These are phyloP conservation scores for Formica selysi DNA, from an alignment of 1,140 invertebrate genomes.

Conservation along the genomic window DNA sequence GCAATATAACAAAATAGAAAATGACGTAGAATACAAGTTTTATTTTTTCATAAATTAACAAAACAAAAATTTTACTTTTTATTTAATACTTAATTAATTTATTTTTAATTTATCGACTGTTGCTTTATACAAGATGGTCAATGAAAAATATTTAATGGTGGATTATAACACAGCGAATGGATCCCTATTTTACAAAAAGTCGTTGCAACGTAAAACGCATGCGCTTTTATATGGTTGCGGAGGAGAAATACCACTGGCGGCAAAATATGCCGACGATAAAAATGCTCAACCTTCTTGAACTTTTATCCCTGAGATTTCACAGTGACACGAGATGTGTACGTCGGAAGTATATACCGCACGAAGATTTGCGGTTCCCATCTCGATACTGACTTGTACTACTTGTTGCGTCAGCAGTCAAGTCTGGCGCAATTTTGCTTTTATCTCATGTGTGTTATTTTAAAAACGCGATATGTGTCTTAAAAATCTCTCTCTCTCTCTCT, in stretches of 20 bases:
- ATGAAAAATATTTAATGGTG: not conserved
- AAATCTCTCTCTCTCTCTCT: not conserved
- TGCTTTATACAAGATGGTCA: too few species aligned
- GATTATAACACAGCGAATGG: not conserved
- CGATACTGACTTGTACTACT: slow-evolving; percentile 66
- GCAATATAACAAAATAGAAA: not conserved
- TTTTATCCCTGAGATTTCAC: slow-evolving; percentile 63
- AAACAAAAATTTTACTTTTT: not conserved
- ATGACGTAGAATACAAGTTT: not conserved
- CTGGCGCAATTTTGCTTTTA: slow-evolving; percentile 46
- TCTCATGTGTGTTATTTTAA: slow-evolving; percentile 29
- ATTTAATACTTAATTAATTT: not conserved
- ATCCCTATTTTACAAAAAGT: slow-evolving; percentile 12
- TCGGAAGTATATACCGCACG: slow-evolving; percentile 48
- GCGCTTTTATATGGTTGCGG: not conserved
- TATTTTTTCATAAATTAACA: not conserved
- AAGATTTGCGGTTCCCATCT: slow-evolving; percentile 63
- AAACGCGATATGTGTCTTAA: not conserved
- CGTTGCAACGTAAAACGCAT: slow-evolving; percentile 1
- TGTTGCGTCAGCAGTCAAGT: slow-evolving; percentile 61
- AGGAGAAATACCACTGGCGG: slow-evolving; percentile 13
- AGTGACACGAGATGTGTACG: slow-evolving; percentile 45
- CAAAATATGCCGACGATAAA: slow-evolving; percentile 37
- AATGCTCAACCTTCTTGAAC: slow-evolving; percentile 47
- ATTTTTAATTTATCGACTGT: not conserved